Base-by-base conservation (phyloP, 2,113 vertebrate genomes). In the Nothocercus julius region DNA sequence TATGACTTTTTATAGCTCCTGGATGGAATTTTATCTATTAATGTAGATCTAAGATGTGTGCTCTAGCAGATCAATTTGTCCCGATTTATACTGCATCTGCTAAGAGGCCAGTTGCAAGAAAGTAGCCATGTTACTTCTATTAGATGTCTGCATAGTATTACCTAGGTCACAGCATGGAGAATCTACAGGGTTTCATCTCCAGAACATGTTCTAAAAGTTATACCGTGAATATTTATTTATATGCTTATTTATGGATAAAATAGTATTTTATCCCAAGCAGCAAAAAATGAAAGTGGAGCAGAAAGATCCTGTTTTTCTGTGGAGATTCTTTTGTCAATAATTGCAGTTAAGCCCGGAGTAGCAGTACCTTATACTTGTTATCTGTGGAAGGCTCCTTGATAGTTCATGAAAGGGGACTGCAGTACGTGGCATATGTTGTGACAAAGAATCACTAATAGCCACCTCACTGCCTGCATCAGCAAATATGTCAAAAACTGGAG, bases 31-130 rank as follows among this genome's bases (percentile, higher is more conserved):
- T 72, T 5, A 5, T 10, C 11, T 8, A 12, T 18, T 34, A 24
- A 18, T 10, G 11, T n/a, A 10, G 32, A 17, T n/a, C 24, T 28
- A 3, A 1, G 27, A n/a, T 17, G 19, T 30, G 17, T 27, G 5
- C 2, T 58, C 40, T 6, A 4, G 9, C 15, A 70, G 11, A 7
- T 19, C 5, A 9, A 6, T 70, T 42, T 69, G 20, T 22, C 22
- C 2, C 1, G 1, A 13, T 28, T 28, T 68, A 9, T 7, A 5
- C 5, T 36, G 20, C 19, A 17, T 14, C n/a, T 36, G 2, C 44
- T 6, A 8, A 56, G 25, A 59, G 59, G 36, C 12, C 16, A 76
- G 38, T 5, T 34, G 9, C 7, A 34, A 5, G 9, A 32, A 63
- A 47, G 25, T 21, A 85, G 13, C 6, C 22, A 40, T 62, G 54